phyloP scores from a whole-genome alignment of 1,140 invertebrate species.

The Eriocheir sinensis region DNA sequence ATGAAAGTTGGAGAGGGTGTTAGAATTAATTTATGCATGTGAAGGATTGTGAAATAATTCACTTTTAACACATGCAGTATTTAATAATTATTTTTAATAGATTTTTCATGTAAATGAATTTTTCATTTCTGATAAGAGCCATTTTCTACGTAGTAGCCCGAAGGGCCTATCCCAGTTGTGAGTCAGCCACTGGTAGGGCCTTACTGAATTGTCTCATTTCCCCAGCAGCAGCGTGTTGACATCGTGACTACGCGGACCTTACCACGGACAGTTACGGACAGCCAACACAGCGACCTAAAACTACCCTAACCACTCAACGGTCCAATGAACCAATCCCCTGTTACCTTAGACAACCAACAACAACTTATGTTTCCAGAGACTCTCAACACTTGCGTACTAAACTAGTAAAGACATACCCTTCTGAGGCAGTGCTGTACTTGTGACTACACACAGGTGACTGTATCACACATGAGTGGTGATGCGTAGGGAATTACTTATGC shows the following conservation, averaged over 20 bases:
- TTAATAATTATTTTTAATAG: background rate
- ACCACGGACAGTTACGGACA: conserved; percentile 77
- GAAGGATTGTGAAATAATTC: background rate
- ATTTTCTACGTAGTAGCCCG: conserved; percentile 12
- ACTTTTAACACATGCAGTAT: conserved; percentile 3
- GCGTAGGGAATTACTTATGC: conserved; percentile 48
- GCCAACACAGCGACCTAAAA: conserved; percentile 74
- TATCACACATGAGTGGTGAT: conserved; percentile 30
- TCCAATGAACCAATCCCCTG: conserved; percentile 68
- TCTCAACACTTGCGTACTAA: conserved; percentile 56
- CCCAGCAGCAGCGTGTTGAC: conserved; percentile 76
- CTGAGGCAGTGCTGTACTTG: conserved; percentile 51
- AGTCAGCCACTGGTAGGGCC: background rate
- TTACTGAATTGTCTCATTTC: conserved; percentile 73
- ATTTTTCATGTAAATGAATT: background rate
- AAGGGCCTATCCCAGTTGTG: conserved; percentile 37
- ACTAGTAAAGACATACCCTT: conserved; percentile 39
- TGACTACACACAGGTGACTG: conserved; percentile 62
- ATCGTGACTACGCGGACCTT: conserved; percentile 72
- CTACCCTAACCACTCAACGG: conserved; percentile 74
- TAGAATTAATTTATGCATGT: conserved; percentile 26
- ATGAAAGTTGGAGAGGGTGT: background rate
- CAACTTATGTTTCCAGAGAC: conserved; percentile 73
- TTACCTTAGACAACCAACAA: conserved; percentile 67
- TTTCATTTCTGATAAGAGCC: conserved; percentile 4